Conservation (phyloP, 2,797 vertebrate genomes). For the Anguilla marmorata region DNA sequence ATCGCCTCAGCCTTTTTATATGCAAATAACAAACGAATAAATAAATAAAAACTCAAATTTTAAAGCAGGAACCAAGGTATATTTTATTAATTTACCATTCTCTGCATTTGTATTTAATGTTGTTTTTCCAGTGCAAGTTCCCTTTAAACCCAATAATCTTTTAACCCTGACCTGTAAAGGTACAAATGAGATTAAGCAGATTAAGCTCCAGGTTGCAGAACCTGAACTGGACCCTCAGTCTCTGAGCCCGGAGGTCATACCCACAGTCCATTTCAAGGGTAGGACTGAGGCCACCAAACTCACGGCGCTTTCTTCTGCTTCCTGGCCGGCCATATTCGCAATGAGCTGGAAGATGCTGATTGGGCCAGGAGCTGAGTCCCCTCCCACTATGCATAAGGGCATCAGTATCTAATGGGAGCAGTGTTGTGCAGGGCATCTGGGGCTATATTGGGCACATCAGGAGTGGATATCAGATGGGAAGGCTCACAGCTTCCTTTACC, state of each 20-base stretch:
- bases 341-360: not conserved
- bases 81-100: too few species aligned
- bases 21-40: not conserved
- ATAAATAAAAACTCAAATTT: too few species aligned
- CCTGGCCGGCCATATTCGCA: not conserved
- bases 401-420: not conserved
- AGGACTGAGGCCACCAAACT: too few species aligned
- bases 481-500: not conserved
- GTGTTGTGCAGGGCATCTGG: not conserved
- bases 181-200: not conserved
- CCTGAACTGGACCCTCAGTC: too few species aligned
- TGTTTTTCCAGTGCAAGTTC: too few species aligned
- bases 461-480: not conserved
- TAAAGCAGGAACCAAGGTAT: too few species aligned
- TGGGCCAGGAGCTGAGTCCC: not conserved
- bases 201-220: not conserved
- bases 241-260: not conserved
- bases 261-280: not conserved
- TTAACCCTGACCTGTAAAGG: not conserved
- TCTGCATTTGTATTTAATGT: too few species aligned
- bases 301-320: not conserved
- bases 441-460: not conserved
- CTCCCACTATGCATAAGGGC: not conserved
- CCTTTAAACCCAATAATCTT: not conserved
- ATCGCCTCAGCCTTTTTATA: not conserved